Percentiles rank a stretch among this genome's conserved stretches.
Evolutionary conservation across 2,113 vertebrate species (phyloP).

Genomic region (Haemorhous mexicanus): DNA sequence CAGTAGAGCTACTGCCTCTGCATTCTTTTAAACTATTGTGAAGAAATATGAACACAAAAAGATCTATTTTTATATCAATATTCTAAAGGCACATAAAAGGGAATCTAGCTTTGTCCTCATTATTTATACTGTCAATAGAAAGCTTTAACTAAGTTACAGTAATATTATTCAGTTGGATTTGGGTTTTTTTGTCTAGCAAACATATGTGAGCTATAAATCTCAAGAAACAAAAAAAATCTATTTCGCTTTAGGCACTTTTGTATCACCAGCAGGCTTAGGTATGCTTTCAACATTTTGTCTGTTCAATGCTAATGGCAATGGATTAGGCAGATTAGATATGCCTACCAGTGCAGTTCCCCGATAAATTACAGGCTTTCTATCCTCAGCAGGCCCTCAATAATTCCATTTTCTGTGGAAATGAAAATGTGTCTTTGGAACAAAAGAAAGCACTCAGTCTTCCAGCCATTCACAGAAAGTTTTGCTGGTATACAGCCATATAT

Average conservation of each 20-base stretch:
- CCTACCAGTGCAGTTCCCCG: neutral
- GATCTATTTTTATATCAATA: neutral
- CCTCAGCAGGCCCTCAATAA: neutral
- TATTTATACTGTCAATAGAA: neutral
- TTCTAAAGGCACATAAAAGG: neutral
- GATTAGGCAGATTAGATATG: constrained; percentile 20
- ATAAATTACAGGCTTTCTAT: constrained; percentile 11
- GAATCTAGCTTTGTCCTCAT: neutral
- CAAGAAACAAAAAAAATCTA: constrained; percentile 5
- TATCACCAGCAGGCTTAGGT: neutral
- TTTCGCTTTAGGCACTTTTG: neutral
- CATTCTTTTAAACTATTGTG: neutral
- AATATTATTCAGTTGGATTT: neutral
- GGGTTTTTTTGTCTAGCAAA: neutral
- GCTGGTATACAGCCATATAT: neutral
- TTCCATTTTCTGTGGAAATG: neutral
- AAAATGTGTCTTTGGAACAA: neutral
- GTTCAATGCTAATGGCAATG: neutral
- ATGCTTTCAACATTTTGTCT: constrained; percentile 8
- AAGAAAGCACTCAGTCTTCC: neutral
- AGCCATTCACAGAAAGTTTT: neutral
- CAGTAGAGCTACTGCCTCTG: neutral
- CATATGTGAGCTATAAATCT: constrained; percentile 25
- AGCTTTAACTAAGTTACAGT: constrained; percentile 19
- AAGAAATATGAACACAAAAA: neutral